Conservation (phyloP, 2,113 vertebrate genomes). For the Eurystomus gularis region DNA sequence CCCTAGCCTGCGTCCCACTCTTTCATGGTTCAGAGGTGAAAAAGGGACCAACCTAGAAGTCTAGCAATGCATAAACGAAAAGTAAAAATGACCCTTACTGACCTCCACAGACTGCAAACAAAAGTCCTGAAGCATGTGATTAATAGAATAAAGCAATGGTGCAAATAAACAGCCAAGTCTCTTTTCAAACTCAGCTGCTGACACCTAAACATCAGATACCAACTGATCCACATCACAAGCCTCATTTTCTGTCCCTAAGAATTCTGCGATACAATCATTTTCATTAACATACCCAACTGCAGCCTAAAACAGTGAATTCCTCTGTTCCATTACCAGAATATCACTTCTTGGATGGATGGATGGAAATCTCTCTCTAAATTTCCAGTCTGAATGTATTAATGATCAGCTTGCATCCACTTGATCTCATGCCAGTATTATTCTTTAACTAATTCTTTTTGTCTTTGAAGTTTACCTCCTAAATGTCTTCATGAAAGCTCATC, state of each 20-base stretch:
- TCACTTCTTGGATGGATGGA: neutral
- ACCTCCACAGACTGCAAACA: conserved; percentile 35
- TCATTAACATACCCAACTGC: neutral
- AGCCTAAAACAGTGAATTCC: neutral
- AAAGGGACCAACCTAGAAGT: conserved; percentile 46
- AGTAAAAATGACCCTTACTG: conserved; percentile 62
- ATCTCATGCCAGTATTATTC: neutral
- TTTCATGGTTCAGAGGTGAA: conserved; percentile 22
- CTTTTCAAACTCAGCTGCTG: conserved; percentile 69
- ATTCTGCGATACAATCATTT: conserved; percentile 5
- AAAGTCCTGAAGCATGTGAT: conserved; percentile 71
- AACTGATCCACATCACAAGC: conserved; percentile 67
- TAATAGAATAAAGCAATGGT: conserved; percentile 61
- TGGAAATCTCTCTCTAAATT: neutral
- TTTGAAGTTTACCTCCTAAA: neutral
- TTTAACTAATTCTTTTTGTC: neutral
- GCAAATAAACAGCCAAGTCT: conserved; percentile 66
- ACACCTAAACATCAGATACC: conserved; percentile 63
- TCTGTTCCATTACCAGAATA: neutral
- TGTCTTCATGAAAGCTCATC: neutral
- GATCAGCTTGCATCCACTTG: neutral
- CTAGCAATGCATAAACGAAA: conserved; percentile 34
- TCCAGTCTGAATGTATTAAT: neutral
- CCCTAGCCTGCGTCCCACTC: neutral
- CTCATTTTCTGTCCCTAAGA: conserved; percentile 52